A percentile compares a stretch with the other conserved stretches of the same genome.
Conservation (phyloP, 1,140 invertebrate species). For the Bombus picipes region DNA sequence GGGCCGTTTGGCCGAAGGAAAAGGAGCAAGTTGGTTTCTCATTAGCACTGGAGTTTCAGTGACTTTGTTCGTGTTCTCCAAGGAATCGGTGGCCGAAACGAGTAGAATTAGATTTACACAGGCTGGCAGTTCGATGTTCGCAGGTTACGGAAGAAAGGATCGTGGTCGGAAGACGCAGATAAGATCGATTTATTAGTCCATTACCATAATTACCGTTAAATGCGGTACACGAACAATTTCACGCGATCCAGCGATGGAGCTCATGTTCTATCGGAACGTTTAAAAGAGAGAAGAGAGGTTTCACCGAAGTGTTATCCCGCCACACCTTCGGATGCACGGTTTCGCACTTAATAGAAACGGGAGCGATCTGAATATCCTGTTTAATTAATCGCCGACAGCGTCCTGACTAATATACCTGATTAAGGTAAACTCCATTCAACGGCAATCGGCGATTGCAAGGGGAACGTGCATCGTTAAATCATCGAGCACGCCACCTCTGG, state of each 20-base stretch:
- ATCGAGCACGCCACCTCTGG: background rate
- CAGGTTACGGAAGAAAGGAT: background rate
- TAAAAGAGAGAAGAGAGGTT: constrained; percentile 10
- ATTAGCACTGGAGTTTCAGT: background rate
- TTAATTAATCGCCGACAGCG: constrained; percentile 56
- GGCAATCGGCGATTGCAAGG: background rate
- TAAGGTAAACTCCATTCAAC: constrained; percentile 24
- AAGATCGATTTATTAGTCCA: constrained; percentile 52
- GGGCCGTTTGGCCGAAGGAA: no score
- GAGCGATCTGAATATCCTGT: constrained; percentile 6
- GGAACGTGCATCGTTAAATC: constrained; percentile 7
- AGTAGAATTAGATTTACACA: background rate
- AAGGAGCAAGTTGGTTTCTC: no score
- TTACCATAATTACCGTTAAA: constrained; percentile 57
- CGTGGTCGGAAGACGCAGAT: background rate
- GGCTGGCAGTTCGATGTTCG: background rate
- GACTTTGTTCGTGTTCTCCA: background rate
- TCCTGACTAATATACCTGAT: constrained; percentile 46
- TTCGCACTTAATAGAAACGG: constrained; percentile 53
- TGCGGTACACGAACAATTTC: constrained; percentile 31
- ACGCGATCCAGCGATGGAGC: constrained; percentile 16
- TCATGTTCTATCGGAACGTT: constrained; percentile 48
- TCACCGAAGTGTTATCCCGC: background rate
- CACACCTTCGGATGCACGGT: background rate
- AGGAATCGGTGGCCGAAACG: background rate